phyloP scores from a whole-genome alignment of 1,140 invertebrate species.

The Drosophila aff. region DNA sequence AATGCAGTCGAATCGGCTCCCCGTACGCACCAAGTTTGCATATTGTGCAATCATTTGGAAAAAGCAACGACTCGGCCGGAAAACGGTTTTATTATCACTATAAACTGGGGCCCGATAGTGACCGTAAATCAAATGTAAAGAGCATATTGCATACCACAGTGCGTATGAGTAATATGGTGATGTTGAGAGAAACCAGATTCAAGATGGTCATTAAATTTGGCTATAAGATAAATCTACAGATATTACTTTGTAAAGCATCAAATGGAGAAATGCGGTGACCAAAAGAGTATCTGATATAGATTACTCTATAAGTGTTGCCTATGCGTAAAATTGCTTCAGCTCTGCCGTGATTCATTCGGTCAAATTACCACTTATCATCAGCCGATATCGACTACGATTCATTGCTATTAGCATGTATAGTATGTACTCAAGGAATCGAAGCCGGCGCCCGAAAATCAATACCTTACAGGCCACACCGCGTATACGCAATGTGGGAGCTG shows the following conservation, averaged over 20 bases:
- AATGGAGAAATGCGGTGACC: too few relatives aligned
- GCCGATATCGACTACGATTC: conserved; percentile 58
- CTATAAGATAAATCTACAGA: too few relatives aligned
- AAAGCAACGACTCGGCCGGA: conserved; percentile 11
- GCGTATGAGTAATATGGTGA: conserved; percentile 40
- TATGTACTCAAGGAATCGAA: conserved; percentile 44
- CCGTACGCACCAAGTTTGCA: conserved; percentile 54
- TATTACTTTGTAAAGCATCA: background rate
- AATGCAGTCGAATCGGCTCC: conserved; percentile 52
- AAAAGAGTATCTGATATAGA: background rate
- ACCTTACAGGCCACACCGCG: conserved; percentile 38
- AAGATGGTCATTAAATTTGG: background rate
- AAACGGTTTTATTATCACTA: conserved; percentile 27
- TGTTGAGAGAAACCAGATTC: background rate
- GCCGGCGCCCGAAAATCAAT: conserved; percentile 56
- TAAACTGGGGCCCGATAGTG: background rate
- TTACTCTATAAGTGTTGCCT: background rate
- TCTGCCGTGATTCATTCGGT: conserved; percentile 40
- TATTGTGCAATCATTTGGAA: conserved; percentile 55
- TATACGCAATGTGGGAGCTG: conserved; percentile 54
- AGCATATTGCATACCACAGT: conserved; percentile 21
- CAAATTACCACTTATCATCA: conserved; percentile 50
- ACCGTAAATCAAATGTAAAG: conserved; percentile 13
- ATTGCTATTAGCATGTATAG: conserved; percentile 64
- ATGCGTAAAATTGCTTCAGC: conserved; percentile 29